A percentile compares a stretch with the other conserved stretches of the same genome.
These are phyloP conservation scores for Momotus momota DNA, from an alignment of 2,797 vertebrate species.

Conservation along the genomic window DNA sequence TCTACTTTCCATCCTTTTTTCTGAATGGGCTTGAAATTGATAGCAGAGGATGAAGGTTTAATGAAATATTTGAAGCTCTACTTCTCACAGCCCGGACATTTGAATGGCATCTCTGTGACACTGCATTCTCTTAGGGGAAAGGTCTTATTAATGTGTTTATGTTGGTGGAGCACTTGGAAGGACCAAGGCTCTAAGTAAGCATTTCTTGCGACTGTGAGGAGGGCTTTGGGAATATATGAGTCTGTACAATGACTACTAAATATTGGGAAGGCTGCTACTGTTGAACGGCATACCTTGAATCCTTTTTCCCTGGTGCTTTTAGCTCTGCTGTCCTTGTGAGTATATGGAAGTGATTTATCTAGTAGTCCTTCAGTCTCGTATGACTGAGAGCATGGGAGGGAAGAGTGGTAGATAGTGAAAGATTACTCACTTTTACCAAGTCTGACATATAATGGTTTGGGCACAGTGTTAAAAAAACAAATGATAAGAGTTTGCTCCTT, in stretches of 20 bases:
- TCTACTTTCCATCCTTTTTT: not conserved
- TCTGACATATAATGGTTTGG: slow-evolving; percentile 58
- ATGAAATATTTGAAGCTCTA: slow-evolving; percentile 26
- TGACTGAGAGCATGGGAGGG: slow-evolving; percentile 11
- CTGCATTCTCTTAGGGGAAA: slow-evolving; percentile 3
- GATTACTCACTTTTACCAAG: slow-evolving; percentile 42
- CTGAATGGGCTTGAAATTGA: slow-evolving; percentile 7
- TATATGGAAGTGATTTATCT: not conserved
- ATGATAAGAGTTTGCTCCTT: slow-evolving; percentile 40
- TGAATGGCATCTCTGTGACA: slow-evolving; percentile 36
- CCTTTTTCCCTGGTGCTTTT: not conserved
- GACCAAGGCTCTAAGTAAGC: slow-evolving; percentile 5
- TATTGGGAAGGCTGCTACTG: not conserved
- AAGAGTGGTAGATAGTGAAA: slow-evolving; percentile 24
- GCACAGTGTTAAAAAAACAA: slow-evolving; percentile 40
- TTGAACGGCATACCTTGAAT: not conserved
- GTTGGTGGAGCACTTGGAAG: slow-evolving; percentile 7
- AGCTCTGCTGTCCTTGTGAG: slow-evolving; percentile 6
- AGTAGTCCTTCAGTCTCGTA: slow-evolving; percentile 18
- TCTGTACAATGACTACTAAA: not conserved
- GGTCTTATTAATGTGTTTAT: slow-evolving; percentile 34
- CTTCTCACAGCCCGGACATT: slow-evolving; percentile 13
- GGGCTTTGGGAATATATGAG: not conserved
- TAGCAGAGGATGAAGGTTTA: slow-evolving; percentile 20
- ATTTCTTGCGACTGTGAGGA: slow-evolving; percentile 11